These are phyloP conservation scores for Aviceda subcristata DNA, from an alignment of 2,113 vertebrate genomes.

Conservation along the genomic window DNA sequence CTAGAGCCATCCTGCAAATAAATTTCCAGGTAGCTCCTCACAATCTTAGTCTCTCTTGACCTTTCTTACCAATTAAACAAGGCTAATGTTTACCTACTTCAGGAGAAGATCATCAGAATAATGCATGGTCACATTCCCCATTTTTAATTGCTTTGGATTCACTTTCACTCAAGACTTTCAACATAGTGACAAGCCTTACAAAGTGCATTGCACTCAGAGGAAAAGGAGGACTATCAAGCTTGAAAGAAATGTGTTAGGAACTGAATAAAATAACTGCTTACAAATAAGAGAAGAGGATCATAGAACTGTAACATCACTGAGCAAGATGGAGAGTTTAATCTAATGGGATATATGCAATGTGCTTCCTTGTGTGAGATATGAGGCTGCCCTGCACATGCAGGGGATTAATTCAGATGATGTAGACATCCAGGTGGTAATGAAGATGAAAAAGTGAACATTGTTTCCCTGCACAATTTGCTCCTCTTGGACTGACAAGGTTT, in stretches of 20 bases:
- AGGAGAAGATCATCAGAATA: not conserved
- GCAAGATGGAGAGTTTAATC: not conserved
- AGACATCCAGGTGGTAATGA: not conserved
- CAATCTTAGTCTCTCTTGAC: not conserved
- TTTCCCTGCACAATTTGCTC: not conserved
- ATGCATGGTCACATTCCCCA: not conserved
- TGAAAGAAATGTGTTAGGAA: not conserved
- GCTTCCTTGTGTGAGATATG: not conserved
- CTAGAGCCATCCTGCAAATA: not conserved
- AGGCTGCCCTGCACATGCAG: not conserved
- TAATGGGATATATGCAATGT: fast-evolving
- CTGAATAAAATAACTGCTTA: not conserved
- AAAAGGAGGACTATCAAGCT: not conserved
- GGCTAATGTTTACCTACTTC: not conserved
- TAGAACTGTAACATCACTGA: not conserved
- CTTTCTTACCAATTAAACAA: not conserved
- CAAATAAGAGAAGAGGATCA: not conserved
- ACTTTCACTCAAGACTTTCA: not conserved
- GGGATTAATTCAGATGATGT: not conserved
- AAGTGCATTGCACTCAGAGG: not conserved
- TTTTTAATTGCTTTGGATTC: not conserved
- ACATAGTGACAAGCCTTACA: not conserved
- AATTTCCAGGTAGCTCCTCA: not conserved
- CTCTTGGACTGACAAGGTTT: not conserved
- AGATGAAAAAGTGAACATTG: not conserved